Evolutionary conservation across 2,797 vertebrate species (phyloP).

Genomic region (Pseudomugil gertrudae): DNA sequence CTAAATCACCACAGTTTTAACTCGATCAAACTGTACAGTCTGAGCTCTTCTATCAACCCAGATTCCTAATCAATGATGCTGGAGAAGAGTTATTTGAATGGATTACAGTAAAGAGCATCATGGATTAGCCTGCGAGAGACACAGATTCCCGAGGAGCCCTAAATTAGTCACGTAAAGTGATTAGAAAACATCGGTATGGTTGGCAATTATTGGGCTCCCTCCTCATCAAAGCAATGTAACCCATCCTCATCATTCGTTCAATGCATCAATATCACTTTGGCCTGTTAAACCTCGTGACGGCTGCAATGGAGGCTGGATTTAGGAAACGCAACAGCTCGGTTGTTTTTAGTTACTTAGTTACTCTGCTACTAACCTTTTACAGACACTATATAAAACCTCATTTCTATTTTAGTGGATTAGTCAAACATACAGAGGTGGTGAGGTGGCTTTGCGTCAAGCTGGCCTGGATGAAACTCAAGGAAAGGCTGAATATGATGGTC

Average conservation of each 20-base stretch:
- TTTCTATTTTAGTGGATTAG: not conserved
- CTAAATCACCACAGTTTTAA: slow-evolving; percentile 31
- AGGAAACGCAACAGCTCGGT: slow-evolving; percentile 27
- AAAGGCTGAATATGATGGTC: too few relatives aligned
- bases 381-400: slow-evolving; percentile 39
- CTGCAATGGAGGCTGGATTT: slow-evolving; percentile 12
- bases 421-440: too few relatives aligned
- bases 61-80: slow-evolving; percentile 74
- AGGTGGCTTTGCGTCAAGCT: too few relatives aligned
- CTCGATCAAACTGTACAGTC: slow-evolving; percentile 34
- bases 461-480: too few relatives aligned
- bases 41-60: slow-evolving; percentile 57
- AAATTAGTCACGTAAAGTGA: slow-evolving; percentile 69
- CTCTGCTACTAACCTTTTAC: slow-evolving; percentile 27
- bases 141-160: slow-evolving; percentile 69
- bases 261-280: slow-evolving; percentile 28
- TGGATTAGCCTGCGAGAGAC: slow-evolving; percentile 72
- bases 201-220: slow-evolving; percentile 47
- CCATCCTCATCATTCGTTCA: slow-evolving; percentile 26
- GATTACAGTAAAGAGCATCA: slow-evolving; percentile 76
- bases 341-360: slow-evolving; percentile 48
- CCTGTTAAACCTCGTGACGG: slow-evolving; percentile 7
- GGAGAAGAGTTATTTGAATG: slow-evolving; percentile 79
- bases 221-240: slow-evolving; percentile 56
- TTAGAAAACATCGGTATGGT: slow-evolving; percentile 68